Conservation (phyloP, 2,888 invertebrate genomes). For the Ceriagrion tenellum region DNA sequence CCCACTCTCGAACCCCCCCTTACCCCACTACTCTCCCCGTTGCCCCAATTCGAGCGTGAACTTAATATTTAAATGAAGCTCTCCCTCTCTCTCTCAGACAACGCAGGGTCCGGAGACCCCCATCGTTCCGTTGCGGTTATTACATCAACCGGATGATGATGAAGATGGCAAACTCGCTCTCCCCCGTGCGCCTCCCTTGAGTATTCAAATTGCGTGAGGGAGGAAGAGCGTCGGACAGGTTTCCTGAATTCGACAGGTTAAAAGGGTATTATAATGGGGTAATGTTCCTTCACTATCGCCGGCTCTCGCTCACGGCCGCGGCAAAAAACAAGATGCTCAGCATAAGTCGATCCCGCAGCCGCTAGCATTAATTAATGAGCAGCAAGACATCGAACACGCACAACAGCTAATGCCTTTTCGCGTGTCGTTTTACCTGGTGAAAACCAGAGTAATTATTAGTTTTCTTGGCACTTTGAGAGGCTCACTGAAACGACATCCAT, state of each 20-base stretch:
- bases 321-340: neutral
- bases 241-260: conserved; percentile 26
- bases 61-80: conserved; percentile 36
- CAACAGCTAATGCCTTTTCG: too few species aligned
- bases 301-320: neutral
- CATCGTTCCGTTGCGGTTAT: neutral
- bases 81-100: conserved; percentile 5
- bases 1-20: neutral
- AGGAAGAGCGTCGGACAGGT: neutral
- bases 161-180: neutral
- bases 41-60: neutral
- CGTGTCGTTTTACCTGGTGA: too few species aligned
- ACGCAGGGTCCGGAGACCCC: neutral
- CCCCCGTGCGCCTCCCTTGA: neutral
- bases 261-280: neutral
- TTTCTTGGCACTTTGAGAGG: too few species aligned
- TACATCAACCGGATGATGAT: conserved; percentile 7
- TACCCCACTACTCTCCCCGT: neutral
- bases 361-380: neutral
- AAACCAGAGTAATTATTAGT: too few species aligned
- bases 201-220: conserved; percentile 11
- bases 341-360: neutral
- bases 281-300: neutral
- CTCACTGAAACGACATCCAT: too few species aligned
- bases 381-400: neutral